Evolutionary conservation across 2,113 vertebrate genomes (phyloP).

Genomic region (Solea senegalensis): DNA sequence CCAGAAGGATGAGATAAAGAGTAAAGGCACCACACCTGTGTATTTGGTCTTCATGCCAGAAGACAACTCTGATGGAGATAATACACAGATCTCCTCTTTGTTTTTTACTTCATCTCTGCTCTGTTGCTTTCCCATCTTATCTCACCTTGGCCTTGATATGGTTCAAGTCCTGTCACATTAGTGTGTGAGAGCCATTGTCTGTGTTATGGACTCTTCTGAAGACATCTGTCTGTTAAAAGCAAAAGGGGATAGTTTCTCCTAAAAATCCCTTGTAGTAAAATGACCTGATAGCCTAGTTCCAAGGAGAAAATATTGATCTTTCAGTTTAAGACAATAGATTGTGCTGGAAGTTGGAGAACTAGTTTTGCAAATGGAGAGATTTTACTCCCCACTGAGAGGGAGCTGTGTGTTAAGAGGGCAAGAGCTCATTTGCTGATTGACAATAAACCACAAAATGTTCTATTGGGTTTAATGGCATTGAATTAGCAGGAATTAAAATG

Average conservation of each 20-base stretch:
- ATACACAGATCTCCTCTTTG: slow-evolving; percentile 19
- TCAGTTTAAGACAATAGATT: background rate
- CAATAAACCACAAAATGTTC: no score
- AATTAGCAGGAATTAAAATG: no score
- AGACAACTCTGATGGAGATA: slow-evolving; percentile 24
- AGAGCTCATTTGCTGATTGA: no score
- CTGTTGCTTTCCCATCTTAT: slow-evolving; percentile 19
- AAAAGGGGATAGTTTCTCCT: slow-evolving; percentile 16
- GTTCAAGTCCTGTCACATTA: slow-evolving; percentile 45
- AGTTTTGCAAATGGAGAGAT: no score
- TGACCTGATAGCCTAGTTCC: background rate
- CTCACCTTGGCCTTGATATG: slow-evolving; percentile 27
- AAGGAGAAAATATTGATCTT: background rate
- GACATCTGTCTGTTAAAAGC: slow-evolving; percentile 24
- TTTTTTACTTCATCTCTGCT: slow-evolving; percentile 21
- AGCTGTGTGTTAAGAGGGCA: no score
- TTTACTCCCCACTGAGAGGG: no score
- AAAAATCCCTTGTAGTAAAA: slow-evolving; percentile 21
- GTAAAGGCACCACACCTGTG: slow-evolving; percentile 38
- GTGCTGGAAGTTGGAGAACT: background rate
- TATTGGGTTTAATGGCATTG: no score
- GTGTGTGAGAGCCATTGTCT: slow-evolving; percentile 40
- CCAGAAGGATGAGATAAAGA: slow-evolving; percentile 34
- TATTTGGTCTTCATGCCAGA: slow-evolving; percentile 42
- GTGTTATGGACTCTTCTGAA: slow-evolving; percentile 8